Conservation (phyloP, 1,140 invertebrate species). For the Nomia melanderi region DNA sequence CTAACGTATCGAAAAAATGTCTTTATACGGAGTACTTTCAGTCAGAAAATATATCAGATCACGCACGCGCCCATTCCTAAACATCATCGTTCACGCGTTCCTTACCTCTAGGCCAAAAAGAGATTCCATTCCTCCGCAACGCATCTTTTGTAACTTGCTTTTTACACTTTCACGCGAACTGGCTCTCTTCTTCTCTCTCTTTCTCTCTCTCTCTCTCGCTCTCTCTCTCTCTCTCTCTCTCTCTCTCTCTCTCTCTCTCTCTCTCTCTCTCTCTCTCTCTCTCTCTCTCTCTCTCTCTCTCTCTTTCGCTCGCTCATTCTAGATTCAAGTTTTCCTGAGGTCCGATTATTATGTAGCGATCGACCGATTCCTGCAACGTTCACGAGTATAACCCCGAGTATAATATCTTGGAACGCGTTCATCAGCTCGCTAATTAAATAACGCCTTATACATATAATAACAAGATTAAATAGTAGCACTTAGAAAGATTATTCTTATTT, state of each 20-base stretch:
- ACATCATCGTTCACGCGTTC: slow-evolving; percentile 15
- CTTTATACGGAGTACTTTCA: slow-evolving; percentile 68
- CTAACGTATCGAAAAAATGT: slow-evolving; percentile 52
- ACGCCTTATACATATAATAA: slow-evolving; percentile 82
- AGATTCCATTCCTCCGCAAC: slow-evolving; percentile 59
- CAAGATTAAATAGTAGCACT: slow-evolving; percentile 80
- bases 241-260: neutral
- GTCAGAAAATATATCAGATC: slow-evolving; percentile 70
- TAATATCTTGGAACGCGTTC: slow-evolving; percentile 58
- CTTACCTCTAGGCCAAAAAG: slow-evolving; percentile 72
- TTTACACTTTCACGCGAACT: neutral
- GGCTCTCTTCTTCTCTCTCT: neutral
- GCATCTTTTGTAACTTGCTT: neutral
- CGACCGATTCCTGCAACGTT: slow-evolving; percentile 28
- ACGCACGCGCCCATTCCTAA: slow-evolving; percentile 40
- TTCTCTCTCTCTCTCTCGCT: neutral
- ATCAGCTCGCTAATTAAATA: slow-evolving; percentile 71
- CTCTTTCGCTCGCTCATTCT: slow-evolving; percentile 3
- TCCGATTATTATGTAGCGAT: slow-evolving; percentile 48
- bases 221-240: neutral
- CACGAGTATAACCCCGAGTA: slow-evolving; percentile 40
- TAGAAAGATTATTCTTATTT: slow-evolving; percentile 79
- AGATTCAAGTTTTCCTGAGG: slow-evolving; percentile 48
- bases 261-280: neutral
- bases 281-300: slow-evolving; percentile 26